Conservation (phyloP, 37 sponge, comb jelly and placozoan species). For the Chondrilla cf. caribensis region DNA sequence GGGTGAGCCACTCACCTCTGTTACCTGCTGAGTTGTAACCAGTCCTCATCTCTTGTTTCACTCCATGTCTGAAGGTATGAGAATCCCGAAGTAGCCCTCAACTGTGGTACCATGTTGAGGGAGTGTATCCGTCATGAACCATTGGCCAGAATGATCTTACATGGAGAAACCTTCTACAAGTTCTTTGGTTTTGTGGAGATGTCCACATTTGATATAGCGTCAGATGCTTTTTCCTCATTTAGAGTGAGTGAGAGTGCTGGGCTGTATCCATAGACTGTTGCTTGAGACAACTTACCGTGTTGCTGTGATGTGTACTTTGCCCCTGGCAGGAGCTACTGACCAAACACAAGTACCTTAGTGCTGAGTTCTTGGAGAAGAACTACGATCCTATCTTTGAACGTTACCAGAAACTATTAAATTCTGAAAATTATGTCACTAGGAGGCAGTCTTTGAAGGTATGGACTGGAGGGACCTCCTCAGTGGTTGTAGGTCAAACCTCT, state of each 20-base stretch:
- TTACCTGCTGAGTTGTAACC: background rate
- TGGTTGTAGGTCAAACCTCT: background rate
- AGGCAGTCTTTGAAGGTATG: conserved; percentile 97
- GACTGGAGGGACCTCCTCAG: too few species aligned
- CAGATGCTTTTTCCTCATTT: conserved; percentile 96
- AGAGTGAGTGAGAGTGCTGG: conserved; percentile 48
- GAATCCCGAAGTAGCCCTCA: conserved; percentile 91
- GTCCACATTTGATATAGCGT: conserved; percentile 96
- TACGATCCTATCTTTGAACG: conserved; percentile 89
- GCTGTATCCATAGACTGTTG: background rate
- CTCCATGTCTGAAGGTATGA: conserved; percentile 82
- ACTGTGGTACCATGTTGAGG: conserved; percentile 94
- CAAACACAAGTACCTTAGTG: conserved; percentile 87
- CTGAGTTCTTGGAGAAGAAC: conserved; percentile 89
- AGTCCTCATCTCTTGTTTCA: too few species aligned
- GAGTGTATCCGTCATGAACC: conserved; percentile 94
- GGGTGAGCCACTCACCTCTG: conserved; percentile 50
- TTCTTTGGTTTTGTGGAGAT: conserved; percentile 94
- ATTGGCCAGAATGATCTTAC: conserved; percentile 78
- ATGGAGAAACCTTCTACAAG: conserved; percentile 69
- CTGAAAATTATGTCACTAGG: conserved; percentile 97
- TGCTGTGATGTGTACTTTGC: conserved; percentile 19
- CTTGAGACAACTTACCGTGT: background rate
- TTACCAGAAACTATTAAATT: conserved; percentile 83
- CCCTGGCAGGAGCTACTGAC: conserved; percentile 83